Conservation (phyloP, 1,140 invertebrate genomes). For the Scaptomyza graminum region DNA sequence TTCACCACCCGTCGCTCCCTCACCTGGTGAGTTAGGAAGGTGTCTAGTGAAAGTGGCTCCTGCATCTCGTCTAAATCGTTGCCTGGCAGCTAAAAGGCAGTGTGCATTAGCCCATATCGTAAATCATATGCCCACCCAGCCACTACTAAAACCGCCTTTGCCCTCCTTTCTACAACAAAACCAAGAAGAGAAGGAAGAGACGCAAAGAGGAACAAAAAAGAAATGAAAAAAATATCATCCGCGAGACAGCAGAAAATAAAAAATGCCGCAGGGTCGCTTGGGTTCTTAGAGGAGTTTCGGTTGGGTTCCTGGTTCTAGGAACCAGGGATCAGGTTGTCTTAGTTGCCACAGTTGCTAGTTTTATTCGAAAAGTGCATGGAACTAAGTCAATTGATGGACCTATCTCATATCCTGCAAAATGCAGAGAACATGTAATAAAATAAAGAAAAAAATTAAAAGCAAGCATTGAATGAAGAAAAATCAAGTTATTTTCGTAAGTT, state of each 20-base stretch:
- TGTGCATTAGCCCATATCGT: conserved; percentile 59
- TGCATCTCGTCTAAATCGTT: conserved; percentile 8
- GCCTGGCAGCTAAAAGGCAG: conserved; percentile 23
- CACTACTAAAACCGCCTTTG: neutral
- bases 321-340: conserved; percentile 23
- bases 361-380: neutral
- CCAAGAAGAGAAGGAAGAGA: neutral
- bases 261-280: conserved; percentile 49
- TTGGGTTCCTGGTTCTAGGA: neutral
- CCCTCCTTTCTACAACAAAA: neutral
- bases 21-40: no score
- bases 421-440: no score
- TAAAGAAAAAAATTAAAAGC: no score
- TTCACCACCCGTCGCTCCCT: neutral
- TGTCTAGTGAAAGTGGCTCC: conserved; percentile 36
- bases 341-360: conserved; percentile 57
- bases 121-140: conserved; percentile 59
- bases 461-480: no score
- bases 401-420: no score
- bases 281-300: neutral
- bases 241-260: conserved; percentile 48
- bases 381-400: no score
- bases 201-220: neutral
- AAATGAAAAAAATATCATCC: neutral
- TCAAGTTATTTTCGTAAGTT: no score